Base-by-base conservation (phyloP, 2,113 vertebrate genomes). In the Xiphophorus hellerii region DNA sequence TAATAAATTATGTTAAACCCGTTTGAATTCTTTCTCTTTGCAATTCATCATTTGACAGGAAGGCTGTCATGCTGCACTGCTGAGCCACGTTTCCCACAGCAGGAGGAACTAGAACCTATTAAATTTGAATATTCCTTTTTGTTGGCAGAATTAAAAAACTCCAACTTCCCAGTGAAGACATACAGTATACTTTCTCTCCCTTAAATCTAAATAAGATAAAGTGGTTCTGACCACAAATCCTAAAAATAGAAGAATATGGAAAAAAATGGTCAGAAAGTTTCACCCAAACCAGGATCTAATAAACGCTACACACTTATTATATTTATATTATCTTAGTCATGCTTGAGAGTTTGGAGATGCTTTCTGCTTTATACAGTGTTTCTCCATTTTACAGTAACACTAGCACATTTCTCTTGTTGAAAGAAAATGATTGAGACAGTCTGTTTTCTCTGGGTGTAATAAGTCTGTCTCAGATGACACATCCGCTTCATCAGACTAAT, bases 401-500 rank as follows among this genome's bases (percentile, higher is more conserved):
- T n/a, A 69, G 51, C 69, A 39, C 66, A 54, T 76, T 62, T 73
- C 13, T 71, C 68, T 64, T 72, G 51, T 71, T 78, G 62, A 78
- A 77, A 33, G 14, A 73, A 80, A 87, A 65, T 76, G 58, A 87
- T 73, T 64, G 75, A 84, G 80, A 82, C 79, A 71, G 81, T 80
- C 44, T 85, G 73, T 86, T 84, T 87, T 88, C 71, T 77, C 48
- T 25, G 80, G 62, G 60, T 81, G 65, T 86, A 79, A 87, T 82
- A 85, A 86, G 66, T 85, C 82, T 70, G 80, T 77, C 85, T 76
- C 61, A 73, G 76, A 77, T 87, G 84, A 86, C 83, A 89, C 71
- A 48, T 74, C 66, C 31, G 60, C 79, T 74, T 80, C 77, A 78
- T 88, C 87, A 84, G 61, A 58, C 81, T 89, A 90, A 92, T 90